phyloP scores from a whole-genome alignment of 2,797 vertebrate species.

The Falco rusticolus region DNA sequence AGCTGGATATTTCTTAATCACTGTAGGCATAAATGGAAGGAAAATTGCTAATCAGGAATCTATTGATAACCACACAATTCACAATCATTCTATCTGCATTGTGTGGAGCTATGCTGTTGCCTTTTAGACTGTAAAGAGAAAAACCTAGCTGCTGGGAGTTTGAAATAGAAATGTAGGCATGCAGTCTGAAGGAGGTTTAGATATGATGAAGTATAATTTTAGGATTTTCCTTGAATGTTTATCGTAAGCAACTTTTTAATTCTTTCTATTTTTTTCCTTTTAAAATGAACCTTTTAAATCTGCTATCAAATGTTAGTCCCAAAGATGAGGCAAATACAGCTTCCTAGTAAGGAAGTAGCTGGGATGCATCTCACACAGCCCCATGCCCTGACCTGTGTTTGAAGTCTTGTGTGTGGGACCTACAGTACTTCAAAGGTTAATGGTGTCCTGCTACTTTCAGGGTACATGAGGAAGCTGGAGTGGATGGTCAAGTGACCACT shows the following conservation, averaged over 20 bases:
- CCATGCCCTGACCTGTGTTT: neutral
- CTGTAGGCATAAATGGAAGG: neutral
- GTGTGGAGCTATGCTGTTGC: neutral
- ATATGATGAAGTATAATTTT: neutral
- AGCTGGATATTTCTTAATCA: neutral
- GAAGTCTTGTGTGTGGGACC: neutral
- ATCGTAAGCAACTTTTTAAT: neutral
- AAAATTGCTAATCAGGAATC: slow-evolving; percentile 21
- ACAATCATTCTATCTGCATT: neutral
- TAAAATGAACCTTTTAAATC: neutral
- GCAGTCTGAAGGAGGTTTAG: neutral
- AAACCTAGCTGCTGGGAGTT: neutral
- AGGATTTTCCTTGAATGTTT: neutral
- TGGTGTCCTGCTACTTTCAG: neutral
- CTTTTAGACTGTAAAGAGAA: neutral
- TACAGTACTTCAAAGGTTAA: neutral
- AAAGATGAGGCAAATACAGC: neutral
- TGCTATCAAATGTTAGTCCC: neutral
- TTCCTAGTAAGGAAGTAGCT: neutral
- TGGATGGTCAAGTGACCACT: neutral
- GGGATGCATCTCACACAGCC: neutral
- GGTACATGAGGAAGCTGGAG: neutral
- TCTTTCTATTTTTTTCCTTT: neutral
- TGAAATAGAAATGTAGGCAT: neutral
- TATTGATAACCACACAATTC: slow-evolving; percentile 28